These are phyloP conservation scores for Tolypeutes matacus DNA, from an alignment of 2,797 vertebrate species.

Conservation along the genomic window DNA sequence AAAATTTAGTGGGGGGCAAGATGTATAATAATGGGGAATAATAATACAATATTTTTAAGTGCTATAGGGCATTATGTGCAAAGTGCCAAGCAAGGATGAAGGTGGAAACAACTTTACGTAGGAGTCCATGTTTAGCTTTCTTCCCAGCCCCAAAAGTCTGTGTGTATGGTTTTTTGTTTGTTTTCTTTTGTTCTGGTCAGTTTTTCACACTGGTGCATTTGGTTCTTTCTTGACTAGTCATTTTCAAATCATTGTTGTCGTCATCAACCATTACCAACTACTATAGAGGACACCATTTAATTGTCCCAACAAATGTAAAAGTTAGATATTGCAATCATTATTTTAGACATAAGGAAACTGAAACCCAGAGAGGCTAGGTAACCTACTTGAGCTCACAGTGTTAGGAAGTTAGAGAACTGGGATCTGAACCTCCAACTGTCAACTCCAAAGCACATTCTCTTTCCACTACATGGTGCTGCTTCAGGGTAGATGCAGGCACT, in stretches of 20 bases:
- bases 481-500: background rate
- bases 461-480: background rate
- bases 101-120: background rate
- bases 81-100: background rate
- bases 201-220: conserved; percentile 7
- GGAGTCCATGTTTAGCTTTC: background rate
- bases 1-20: background rate
- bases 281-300: background rate
- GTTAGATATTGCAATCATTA: background rate
- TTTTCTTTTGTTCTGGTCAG: background rate
- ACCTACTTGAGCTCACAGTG: background rate
- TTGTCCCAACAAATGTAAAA: background rate
- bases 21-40: background rate
- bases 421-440: background rate
- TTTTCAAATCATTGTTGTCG: conserved; percentile 7
- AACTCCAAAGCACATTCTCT: background rate
- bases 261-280: conserved; percentile 14
- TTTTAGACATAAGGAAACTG: background rate
- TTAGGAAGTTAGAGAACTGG: background rate
- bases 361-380: background rate
- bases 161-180: background rate
- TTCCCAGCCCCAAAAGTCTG: background rate
- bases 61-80: background rate
- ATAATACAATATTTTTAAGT: background rate
- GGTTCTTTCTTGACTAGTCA: conserved; percentile 1